Conservation (phyloP, 2,888 invertebrate species). For the Axea sp. region DNA sequence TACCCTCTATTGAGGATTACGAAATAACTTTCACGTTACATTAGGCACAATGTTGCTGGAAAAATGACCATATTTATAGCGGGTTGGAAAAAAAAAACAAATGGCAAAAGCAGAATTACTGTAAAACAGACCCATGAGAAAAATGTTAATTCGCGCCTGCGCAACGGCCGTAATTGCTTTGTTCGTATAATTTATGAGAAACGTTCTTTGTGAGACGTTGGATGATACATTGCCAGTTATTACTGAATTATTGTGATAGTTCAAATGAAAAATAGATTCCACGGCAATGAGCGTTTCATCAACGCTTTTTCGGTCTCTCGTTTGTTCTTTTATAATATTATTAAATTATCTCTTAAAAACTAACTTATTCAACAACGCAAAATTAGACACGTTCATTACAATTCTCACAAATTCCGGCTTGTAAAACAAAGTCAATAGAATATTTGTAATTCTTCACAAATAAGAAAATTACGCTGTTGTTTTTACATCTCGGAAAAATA, state of each 20-base stretch:
- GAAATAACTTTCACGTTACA: slow-evolving; percentile 3
- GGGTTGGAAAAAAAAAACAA: slow-evolving; percentile 6
- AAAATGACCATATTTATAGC: slow-evolving; percentile 7
- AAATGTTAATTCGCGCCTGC: slow-evolving; percentile 17
- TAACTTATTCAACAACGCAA: no score
- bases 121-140: slow-evolving; percentile 15
- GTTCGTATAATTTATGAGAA: slow-evolving; percentile 21
- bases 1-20: no score
- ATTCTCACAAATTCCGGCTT: no score
- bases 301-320: no score
- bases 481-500: no score
- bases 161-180: slow-evolving; percentile 25
- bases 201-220: background rate
- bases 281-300: no score
- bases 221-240: slow-evolving; percentile 5
- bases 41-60: slow-evolving; percentile 7
- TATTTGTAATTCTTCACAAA: no score
- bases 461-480: no score
- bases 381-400: no score
- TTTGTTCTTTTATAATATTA: background rate
- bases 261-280: background rate
- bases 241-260: slow-evolving; percentile 3
- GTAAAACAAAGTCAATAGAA: no score
- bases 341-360: no score
- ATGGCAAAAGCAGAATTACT: slow-evolving; percentile 1